phyloP scores from a whole-genome alignment of 2,797 vertebrate genomes.

The Hydrophis major region DNA sequence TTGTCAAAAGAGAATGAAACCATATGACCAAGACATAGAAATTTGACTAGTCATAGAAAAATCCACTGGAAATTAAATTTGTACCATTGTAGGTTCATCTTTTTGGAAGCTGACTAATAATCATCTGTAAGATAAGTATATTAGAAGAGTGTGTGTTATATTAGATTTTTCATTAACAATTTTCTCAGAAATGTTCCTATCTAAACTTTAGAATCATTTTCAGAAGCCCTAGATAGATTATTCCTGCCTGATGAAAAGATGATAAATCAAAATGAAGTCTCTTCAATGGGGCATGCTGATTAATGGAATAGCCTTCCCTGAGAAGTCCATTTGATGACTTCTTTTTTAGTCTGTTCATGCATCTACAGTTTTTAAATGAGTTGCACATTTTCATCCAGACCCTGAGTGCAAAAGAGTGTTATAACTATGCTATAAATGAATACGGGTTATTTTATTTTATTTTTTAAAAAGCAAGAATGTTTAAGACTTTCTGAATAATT shows the following conservation, averaged over 20 bases:
- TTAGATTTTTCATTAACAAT: neutral
- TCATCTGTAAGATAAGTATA: neutral
- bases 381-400: neutral
- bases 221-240: neutral
- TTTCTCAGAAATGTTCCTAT: neutral
- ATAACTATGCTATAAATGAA: neutral
- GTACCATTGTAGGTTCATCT: neutral
- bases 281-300: neutral
- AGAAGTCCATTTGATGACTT: neutral
- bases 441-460: neutral
- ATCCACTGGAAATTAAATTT: neutral
- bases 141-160: neutral
- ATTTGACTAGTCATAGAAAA: neutral
- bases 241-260: neutral
- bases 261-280: neutral
- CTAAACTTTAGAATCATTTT: neutral
- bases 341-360: neutral
- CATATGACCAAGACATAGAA: neutral
- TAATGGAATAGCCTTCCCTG: neutral
- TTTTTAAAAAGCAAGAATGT: neutral
- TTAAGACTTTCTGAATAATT: neutral
- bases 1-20: neutral
- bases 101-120: neutral
- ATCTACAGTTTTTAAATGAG: neutral
- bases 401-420: neutral